Evolutionary conservation across 1,140 invertebrate genomes (phyloP).

Genomic region (Heliconius himera): DNA sequence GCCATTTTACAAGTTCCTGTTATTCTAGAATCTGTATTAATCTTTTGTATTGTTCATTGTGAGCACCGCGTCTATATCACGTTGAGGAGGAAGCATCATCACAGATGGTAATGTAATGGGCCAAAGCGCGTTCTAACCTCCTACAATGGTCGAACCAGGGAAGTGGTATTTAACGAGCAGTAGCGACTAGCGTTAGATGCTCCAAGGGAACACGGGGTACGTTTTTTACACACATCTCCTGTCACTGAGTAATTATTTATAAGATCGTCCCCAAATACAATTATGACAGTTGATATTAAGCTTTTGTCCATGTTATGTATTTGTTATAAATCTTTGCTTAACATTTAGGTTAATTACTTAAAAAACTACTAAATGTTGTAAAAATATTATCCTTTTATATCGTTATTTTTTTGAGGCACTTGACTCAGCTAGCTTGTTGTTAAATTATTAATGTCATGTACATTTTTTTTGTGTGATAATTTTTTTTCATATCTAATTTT

Average conservation of each 20-base stretch:
- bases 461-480: not conserved
- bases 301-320: not conserved
- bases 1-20: conserved; percentile 77
- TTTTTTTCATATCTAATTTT: not conserved
- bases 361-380: not conserved
- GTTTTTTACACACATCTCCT: conserved; percentile 13
- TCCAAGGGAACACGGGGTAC: not conserved
- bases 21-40: conserved; percentile 55
- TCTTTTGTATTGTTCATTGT: conserved; percentile 29
- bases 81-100: not conserved
- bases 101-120: conserved; percentile 19
- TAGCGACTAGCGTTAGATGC: conserved; percentile 27
- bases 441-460: not conserved
- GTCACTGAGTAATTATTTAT: not conserved
- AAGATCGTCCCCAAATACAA: not conserved
- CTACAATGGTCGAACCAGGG: conserved; percentile 25
- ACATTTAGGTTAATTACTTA: not conserved
- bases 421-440: not conserved
- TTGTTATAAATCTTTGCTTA: not conserved
- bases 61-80: not conserved
- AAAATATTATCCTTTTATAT: not conserved
- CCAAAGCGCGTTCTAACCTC: conserved; percentile 37
- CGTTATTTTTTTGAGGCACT: not conserved
- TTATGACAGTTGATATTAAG: not conserved
- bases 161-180: conserved; percentile 24